Percentiles rank a stretch among this genome's conserved stretches.
Conservation (phyloP, 2,888 invertebrate genomes). For the Drosophila paramelanica region DNA sequence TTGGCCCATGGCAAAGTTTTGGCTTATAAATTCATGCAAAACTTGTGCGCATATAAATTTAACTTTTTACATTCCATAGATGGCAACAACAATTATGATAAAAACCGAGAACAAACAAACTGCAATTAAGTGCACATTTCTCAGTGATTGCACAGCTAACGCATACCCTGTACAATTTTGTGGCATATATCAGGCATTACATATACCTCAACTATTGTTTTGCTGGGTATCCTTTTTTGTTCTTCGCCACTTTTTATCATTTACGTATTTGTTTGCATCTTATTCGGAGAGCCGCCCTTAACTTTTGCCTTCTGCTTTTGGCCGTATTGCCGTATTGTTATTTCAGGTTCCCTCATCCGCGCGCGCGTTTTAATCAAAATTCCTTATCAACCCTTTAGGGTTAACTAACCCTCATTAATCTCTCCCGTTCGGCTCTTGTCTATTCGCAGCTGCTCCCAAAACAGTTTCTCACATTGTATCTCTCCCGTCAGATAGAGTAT, state of each 20-base stretch:
- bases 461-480: slow-evolving; percentile 45
- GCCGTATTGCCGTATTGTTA: slow-evolving; percentile 18
- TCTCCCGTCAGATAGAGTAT: slow-evolving; percentile 11
- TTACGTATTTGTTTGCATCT: background rate
- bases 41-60: slow-evolving; percentile 77
- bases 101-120: slow-evolving; percentile 38
- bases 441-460: slow-evolving; percentile 43
- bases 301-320: slow-evolving; percentile 18
- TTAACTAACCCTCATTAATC: slow-evolving; percentile 72
- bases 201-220: background rate
- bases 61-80: slow-evolving; percentile 60
- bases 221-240: slow-evolving; percentile 3
- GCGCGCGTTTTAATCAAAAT: slow-evolving; percentile 61
- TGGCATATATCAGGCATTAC: too few relatives aligned
- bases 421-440: slow-evolving; percentile 41
- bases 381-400: slow-evolving; percentile 67
- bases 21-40: slow-evolving; percentile 81
- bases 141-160: background rate
- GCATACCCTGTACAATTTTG: slow-evolving; percentile 3
- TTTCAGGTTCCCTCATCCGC: slow-evolving; percentile 43
- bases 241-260: background rate
- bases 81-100: slow-evolving; percentile 32
- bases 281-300: slow-evolving; percentile 34
- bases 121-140: slow-evolving; percentile 49
- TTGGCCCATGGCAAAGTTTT: slow-evolving; percentile 63